Evolutionary conservation across 2,797 vertebrate genomes (phyloP).

Genomic region (Rhinoraja longicauda): DNA sequence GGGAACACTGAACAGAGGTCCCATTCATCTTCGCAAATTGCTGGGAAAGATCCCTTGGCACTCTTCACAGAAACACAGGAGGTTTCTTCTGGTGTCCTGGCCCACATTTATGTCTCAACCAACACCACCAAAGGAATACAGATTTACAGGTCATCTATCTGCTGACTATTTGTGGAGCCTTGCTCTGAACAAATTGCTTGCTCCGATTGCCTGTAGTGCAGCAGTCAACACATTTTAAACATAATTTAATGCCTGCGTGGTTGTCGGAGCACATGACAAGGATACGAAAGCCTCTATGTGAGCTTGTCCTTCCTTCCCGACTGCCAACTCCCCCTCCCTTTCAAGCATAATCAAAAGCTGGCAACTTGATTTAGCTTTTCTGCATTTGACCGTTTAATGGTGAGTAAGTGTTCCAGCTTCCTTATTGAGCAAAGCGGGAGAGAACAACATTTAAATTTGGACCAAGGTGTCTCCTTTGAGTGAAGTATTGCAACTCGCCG

Average conservation of each 20-base stretch:
- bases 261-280: background rate
- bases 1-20: background rate
- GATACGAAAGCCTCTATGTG: background rate
- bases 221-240: background rate
- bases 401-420: constrained; percentile 13
- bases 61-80: background rate
- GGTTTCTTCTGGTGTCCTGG: background rate
- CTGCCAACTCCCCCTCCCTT: too few relatives aligned
- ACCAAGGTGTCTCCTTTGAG: background rate
- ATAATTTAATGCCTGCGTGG: background rate
- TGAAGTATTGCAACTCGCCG: background rate
- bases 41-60: background rate
- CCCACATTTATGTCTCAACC: background rate
- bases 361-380: background rate
- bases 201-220: background rate
- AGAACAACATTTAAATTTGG: background rate
- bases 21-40: background rate
- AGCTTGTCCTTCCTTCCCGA: background rate
- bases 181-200: constrained; percentile 12
- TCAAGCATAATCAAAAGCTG: background rate
- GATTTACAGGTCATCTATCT: background rate
- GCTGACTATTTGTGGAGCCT: background rate
- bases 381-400: constrained; percentile 17
- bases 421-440: background rate
- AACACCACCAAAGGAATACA: too few relatives aligned